Evolutionary conservation across 2,888 invertebrate genomes (phyloP), one percentile per base, ranked within the genome.

Genomic region (Ectropis crepuscularia): DNA sequence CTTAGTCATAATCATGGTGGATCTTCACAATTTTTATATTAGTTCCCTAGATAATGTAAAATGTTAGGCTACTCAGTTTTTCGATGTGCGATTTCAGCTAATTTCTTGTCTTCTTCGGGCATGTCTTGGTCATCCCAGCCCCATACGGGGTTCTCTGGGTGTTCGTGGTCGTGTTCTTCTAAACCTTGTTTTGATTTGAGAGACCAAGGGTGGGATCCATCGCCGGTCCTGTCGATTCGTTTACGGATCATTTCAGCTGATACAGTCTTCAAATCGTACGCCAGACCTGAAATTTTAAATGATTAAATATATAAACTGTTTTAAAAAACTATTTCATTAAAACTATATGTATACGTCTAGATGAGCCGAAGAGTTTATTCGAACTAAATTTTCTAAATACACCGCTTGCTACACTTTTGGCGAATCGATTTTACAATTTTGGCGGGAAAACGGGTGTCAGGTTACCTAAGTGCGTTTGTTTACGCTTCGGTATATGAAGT

Each of bases 111-210:
- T 55, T 96, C 96, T 2, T 93, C 93, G 0, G 93, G 87, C 94
- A 97, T 95, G 73, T 97, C 97, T 63, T 88, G 83, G 79, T 97
- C 97, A 42, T 96, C 96, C 97, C 97, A 97, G 0, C 97, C 97
- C 97, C 97, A 97, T 10, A 94, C 83, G 6, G 93, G 89, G 62
- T 93, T 94, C 45, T 94, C 94, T 37, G 94, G 93, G 46, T 91
- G 89, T 46, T 28, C 16, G 16, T 51, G 51, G 10, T 92, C 89
- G 55, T 93, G 86, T 7, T 85, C 82, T 0, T 93, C 90, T 11
- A 91, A 85, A 53, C 81, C 71, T 12, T 72, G 71, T 67, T 83
- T 80, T 46, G 77, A n/a, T 6, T 76, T 69, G 48, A 82, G 74
- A 54, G 88, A 65, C 69, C 78, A 79, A 0, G 87, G 83, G 74